phyloP scores from a whole-genome alignment of 2,797 vertebrate species.

The Sebastes kiyomatsui region DNA sequence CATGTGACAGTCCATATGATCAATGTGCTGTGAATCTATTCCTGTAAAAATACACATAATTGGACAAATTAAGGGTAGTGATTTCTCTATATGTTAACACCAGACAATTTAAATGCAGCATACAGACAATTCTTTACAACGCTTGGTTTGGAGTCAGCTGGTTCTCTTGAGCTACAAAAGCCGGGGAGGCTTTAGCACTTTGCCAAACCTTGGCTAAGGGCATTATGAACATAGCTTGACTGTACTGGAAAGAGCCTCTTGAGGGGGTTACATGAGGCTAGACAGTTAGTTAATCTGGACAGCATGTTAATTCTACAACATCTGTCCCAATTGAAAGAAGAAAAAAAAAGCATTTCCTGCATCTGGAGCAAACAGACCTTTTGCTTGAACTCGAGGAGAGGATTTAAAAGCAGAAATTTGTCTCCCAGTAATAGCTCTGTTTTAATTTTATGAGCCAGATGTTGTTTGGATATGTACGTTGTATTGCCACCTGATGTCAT shows the following conservation, averaged over 20 bases:
- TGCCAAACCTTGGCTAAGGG: not conserved
- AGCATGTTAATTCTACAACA: not conserved
- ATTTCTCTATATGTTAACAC: not conserved
- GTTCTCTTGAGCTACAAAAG: not conserved
- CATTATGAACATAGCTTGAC: constrained; percentile 5
- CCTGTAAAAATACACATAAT: not conserved
- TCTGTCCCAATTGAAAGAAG: not conserved
- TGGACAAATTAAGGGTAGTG: not conserved
- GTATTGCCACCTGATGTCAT: not conserved
- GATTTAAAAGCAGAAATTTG: constrained; percentile 16
- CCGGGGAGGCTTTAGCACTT: not conserved
- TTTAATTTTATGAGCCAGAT: constrained; percentile 1
- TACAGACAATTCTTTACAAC: not conserved
- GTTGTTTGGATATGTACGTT: not conserved
- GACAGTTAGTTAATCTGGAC: constrained; percentile 4
- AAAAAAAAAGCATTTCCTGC: not conserved
- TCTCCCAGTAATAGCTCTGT: not conserved
- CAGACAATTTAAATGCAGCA: not conserved
- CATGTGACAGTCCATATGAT: not conserved
- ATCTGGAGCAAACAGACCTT: constrained; percentile 11
- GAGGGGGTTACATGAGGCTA: not conserved
- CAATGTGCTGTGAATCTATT: not conserved
- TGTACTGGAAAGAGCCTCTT: not conserved
- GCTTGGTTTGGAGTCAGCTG: not conserved
- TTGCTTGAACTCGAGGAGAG: not conserved